Conservation (phyloP, 2,888 invertebrate species). For the Pantelozetes paolii region DNA sequence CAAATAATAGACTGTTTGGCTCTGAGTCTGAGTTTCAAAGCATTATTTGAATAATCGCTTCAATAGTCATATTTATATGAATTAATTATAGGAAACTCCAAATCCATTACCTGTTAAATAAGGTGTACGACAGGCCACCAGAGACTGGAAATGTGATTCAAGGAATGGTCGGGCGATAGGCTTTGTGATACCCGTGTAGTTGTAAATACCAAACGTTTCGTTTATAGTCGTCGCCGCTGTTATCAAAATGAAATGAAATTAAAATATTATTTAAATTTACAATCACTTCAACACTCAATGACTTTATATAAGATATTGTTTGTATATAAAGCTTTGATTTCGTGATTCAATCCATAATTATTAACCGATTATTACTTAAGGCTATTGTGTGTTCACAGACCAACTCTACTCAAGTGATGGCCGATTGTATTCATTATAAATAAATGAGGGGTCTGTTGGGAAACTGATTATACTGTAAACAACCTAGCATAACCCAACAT, state of each 20-base stretch:
- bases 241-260: slow-evolving; percentile 9
- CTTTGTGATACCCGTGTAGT: slow-evolving; percentile 45
- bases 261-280: slow-evolving; percentile 20
- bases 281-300: slow-evolving; percentile 4
- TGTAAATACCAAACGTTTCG: slow-evolving; percentile 41
- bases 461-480: too few relatives aligned
- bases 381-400: slow-evolving; percentile 13
- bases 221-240: slow-evolving; percentile 8
- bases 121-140: slow-evolving; percentile 77
- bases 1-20: too few relatives aligned
- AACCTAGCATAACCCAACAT: too few relatives aligned
- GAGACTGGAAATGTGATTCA: slow-evolving; percentile 70
- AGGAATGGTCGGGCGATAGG: slow-evolving; percentile 55
- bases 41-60: slow-evolving; percentile 9
- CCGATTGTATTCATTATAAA: too few relatives aligned
- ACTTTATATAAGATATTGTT: slow-evolving; percentile 8
- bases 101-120: slow-evolving; percentile 68
- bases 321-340: slow-evolving; percentile 26
- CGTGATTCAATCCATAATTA: slow-evolving; percentile 33
- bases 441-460: too few relatives aligned
- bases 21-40: not conserved
- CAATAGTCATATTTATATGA: not conserved
- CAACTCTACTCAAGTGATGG: not conserved
- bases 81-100: slow-evolving; percentile 6
- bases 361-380: slow-evolving; percentile 25